Base-by-base conservation (phyloP, 37 sponge, comb jelly and placozoan genomes). In the Axinella damicornis region DNA sequence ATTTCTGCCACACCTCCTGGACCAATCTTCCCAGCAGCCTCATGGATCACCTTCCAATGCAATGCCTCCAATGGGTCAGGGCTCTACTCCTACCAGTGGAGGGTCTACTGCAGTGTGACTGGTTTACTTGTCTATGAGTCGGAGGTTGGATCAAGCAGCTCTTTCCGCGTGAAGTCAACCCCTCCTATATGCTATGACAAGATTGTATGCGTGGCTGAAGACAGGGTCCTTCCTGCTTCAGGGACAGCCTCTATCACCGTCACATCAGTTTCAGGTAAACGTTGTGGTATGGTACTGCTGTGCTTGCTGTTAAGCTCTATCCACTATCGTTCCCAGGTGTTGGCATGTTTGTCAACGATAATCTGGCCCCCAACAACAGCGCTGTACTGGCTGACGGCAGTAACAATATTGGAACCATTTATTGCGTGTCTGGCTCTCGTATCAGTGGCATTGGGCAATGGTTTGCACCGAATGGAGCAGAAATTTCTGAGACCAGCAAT, bases 321-420 rank as follows among this genome's bases (percentile, higher is more conserved):
- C n/a, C n/a, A n/a, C n/a, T n/a, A n/a, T n/a, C n/a, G n/a, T n/a
- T n/a, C n/a, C 9, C 31, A 73, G 74, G 74, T 53, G 74, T 73
- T 46, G 74, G 74, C 31, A 16, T 73, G 4, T 73, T 73, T 73
- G 74, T 56, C 56, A 73, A 73, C 53, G 74, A 73, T 31, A 73
- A 73, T 40, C 56, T 9, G 11, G 74, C 56, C 5, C 27, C 74
- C n/a, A 73, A 73, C 27, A 73, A 53, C 27, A 73, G 74, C 28
- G 56, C 46, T 40, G 39, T 73, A 32, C 56, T 73, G 54, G 74
- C 74, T 21, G 74, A 73, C 27, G 24, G 56, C 21, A 73, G 53
- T 20, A 73, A 64, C 40, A 25, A 78, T 52, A 78, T 64, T 78
- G 79, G 79, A 19, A 64, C 79, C 35, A 63, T 78, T 24, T 78